Base-by-base conservation (phyloP, 2,888 invertebrate genomes). In the Lepidocyrtinus sp. region DNA sequence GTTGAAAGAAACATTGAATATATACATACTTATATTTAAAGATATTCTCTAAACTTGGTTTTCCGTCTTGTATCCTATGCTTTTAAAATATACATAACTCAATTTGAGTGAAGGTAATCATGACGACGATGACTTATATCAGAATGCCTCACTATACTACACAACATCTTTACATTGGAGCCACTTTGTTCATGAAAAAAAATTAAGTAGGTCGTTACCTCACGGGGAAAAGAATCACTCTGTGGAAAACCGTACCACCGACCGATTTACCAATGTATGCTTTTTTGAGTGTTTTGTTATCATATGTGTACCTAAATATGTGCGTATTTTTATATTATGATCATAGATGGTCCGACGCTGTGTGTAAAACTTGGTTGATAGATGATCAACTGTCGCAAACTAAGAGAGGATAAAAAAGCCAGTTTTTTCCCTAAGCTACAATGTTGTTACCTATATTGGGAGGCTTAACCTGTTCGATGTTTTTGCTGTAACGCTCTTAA, bases 381-480 rank as follows among this genome's bases (percentile, higher is more conserved):
- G 64, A 45, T 69, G 61, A 69, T 77, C 65, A 65, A 59, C 65
- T 62, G 64, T 59, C 71, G 65, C 70, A 61, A 61, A 68, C n/a
- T n/a, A 27, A 46, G 36, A 68, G 46, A 25, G 68, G 68, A 36
- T 46, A 50, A 79, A 76, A 79, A 79, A 79, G 79, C 79, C 74
- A 74, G 74, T 74, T 79, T 78, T 74, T 74, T 45, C 21, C 26
- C 21, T 21, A 22, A 69, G 61, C 79, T 73, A 59, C 69, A 62
- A 63, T 73, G 36, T 69, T 80, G 70, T 80, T 75, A 80, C 71
- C 80, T 80, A 80, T 80, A 80, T 80, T 80, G 74, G 79, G 70
- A 74, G 65, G 80, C 71, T 71, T 71, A 80, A 80, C 75, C 80
- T 70, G 80, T 80, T 75, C 75, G 75, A 80, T 80, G 75, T 80